A percentile compares a stretch with the other conserved stretches of the same genome.
phyloP scores from a whole-genome alignment of 2,797 vertebrate genomes.

The Sylvilagus floridanus region DNA sequence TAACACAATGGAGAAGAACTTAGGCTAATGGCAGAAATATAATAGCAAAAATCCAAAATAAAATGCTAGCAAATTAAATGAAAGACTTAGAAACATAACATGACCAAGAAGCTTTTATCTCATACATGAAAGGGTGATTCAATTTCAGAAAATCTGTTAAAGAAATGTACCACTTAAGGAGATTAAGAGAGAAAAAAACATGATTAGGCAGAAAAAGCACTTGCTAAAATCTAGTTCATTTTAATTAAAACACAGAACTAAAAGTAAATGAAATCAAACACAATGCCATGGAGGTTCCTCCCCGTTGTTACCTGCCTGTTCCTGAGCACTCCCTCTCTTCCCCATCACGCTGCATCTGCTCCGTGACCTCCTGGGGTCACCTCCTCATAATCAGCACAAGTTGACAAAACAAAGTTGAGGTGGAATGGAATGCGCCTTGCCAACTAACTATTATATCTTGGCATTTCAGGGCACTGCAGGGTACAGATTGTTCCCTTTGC shows the following conservation, averaged over 20 bases:
- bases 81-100: neutral
- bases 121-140: neutral
- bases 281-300: neutral
- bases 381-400: too few relatives aligned
- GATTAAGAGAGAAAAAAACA: neutral
- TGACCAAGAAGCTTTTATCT: neutral
- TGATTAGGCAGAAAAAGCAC: neutral
- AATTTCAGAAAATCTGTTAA: neutral
- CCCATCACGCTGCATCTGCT: too few relatives aligned
- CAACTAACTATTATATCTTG: neutral
- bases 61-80: neutral
- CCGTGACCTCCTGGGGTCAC: too few relatives aligned
- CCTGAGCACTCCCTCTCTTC: too few relatives aligned
- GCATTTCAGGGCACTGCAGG: neutral
- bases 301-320: neutral
- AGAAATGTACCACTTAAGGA: neutral
- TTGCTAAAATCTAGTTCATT: neutral
- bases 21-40: neutral
- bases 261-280: neutral
- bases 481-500: neutral
- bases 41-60: slow-evolving; percentile 7
- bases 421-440: neutral
- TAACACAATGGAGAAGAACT: neutral
- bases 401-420: too few relatives aligned
- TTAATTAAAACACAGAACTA: neutral